Conservation (phyloP, 2,797 vertebrate genomes). For the Enteromius treurensis region DNA sequence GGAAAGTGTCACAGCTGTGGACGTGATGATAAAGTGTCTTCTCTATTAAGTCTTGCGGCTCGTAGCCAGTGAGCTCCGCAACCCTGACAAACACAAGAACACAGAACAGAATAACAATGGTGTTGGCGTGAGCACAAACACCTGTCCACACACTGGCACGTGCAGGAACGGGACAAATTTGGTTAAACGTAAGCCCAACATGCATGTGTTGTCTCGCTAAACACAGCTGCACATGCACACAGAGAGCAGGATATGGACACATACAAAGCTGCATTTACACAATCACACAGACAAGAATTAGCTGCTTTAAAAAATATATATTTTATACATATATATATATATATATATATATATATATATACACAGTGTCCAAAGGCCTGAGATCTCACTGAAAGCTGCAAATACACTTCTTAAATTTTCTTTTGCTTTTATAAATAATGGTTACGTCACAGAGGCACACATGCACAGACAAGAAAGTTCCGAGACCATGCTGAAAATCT, state of each 20-base stretch:
- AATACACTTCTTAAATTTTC: not conserved
- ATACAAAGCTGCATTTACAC: slow-evolving; percentile 46
- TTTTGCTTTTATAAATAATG: not conserved
- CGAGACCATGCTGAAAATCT: not conserved
- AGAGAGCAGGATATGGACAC: slow-evolving; percentile 3
- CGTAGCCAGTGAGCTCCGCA: slow-evolving; percentile 93
- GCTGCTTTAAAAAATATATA: not conserved
- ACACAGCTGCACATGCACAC: slow-evolving; percentile 50
- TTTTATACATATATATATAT: not conserved
- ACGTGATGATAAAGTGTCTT: slow-evolving; percentile 98
- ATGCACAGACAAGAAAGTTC: not conserved
- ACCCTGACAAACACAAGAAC: slow-evolving; percentile 78
- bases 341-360: not conserved
- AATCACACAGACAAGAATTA: not conserved
- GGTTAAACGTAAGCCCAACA: slow-evolving; percentile 36
- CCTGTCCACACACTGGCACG: slow-evolving; percentile 46
- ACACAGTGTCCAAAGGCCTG: not conserved
- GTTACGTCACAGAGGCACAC: not conserved
- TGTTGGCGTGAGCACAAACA: slow-evolving; percentile 53
- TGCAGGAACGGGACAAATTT: slow-evolving; percentile 20
- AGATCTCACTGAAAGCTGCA: not conserved
- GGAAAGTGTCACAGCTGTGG: slow-evolving; percentile 96
- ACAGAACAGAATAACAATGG: slow-evolving; percentile 53
- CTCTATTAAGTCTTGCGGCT: slow-evolving; percentile 98
- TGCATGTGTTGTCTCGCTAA: slow-evolving; percentile 32